Percentiles rank a stretch among this genome's conserved stretches.
These are phyloP conservation scores for Emmelina monodactyla DNA, from an alignment of 2,888 invertebrate species.

Conservation along the genomic window DNA sequence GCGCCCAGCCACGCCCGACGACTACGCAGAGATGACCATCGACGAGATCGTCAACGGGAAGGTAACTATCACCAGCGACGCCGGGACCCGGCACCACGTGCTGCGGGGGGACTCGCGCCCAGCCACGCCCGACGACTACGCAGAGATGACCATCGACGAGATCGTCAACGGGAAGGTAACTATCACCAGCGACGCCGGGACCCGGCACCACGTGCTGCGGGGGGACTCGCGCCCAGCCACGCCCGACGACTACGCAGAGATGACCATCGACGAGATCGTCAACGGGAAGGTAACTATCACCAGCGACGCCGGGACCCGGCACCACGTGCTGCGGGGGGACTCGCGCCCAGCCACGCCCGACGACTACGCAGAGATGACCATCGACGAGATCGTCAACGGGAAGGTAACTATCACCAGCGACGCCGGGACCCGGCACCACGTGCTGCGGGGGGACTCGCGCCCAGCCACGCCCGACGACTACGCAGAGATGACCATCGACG, in stretches of 20 bases:
- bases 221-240: too few species aligned
- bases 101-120: too few species aligned
- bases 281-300: slow-evolving; percentile 83
- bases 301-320: slow-evolving; percentile 68
- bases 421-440: slow-evolving; percentile 53
- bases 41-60: slow-evolving; percentile 98
- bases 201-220: slow-evolving; percentile 22
- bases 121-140: slow-evolving; percentile 67
- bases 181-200: slow-evolving; percentile 68
- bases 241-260: slow-evolving; percentile 71
- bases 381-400: slow-evolving; percentile 97
- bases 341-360: too few species aligned
- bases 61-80: slow-evolving; percentile 69
- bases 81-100: slow-evolving; percentile 45
- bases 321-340: slow-evolving; percentile 17
- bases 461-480: too few species aligned
- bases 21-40: slow-evolving; percentile 84
- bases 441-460: too few species aligned
- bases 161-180: slow-evolving; percentile 94
- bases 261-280: slow-evolving; percentile 96
- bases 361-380: slow-evolving; percentile 80
- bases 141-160: slow-evolving; percentile 91
- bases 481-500: slow-evolving; percentile 88
- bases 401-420: slow-evolving; percentile 73
- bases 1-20: too few species aligned